Evolutionary conservation across 2,797 vertebrate species (phyloP), one percentile per base, ranked within the genome.

Genomic region (Poecile montanus): DNA sequence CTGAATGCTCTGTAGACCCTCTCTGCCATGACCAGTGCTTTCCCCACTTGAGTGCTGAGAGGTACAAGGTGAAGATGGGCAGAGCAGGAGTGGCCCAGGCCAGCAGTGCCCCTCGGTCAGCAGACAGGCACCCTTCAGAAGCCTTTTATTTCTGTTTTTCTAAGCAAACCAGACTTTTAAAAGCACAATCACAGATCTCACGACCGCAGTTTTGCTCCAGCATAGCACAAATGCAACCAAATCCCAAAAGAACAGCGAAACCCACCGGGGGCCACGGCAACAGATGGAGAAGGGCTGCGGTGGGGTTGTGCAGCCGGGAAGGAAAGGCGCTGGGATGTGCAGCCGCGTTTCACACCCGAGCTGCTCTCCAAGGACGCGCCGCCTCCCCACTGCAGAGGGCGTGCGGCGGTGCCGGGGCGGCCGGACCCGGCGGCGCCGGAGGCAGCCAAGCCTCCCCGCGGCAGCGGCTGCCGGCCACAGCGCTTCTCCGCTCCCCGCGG

Each of bases 261-360:
- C 16, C 34, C 65, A 40, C 36, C 63, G 5, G 16, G n/a, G 65
- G 22, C 40, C 68, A 36, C 5, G 38, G 60, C 84, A 89, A 76
- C 84, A 89, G 74, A 75, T 6, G 42, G 44, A 44, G 10, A 8
- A 51, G 32, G 57, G 57, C 57, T 76, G 8, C 0, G 36, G 21
- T 7, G 48, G 36, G 56, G 27, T 7, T 70, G 26, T 34, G 63
- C 44, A 42, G 65, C 19, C 44, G 58, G 65, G 57, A 16, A 34
- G 32, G 40, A 9, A 27, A 75, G 42, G 32, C 32, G 30, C 82
- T 38, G 57, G 38, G 56, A 45, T 90, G 57, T 20, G 74, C 78
- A 18, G 71, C 56, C 72, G 84, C 86, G 47, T 78, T 91, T 95
- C 87, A 91, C 74, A 71, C 89, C 87, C 81, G 58, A 84, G 71